Conservation (phyloP, 2,888 invertebrate genomes). For the Polydrusus cervinus region DNA sequence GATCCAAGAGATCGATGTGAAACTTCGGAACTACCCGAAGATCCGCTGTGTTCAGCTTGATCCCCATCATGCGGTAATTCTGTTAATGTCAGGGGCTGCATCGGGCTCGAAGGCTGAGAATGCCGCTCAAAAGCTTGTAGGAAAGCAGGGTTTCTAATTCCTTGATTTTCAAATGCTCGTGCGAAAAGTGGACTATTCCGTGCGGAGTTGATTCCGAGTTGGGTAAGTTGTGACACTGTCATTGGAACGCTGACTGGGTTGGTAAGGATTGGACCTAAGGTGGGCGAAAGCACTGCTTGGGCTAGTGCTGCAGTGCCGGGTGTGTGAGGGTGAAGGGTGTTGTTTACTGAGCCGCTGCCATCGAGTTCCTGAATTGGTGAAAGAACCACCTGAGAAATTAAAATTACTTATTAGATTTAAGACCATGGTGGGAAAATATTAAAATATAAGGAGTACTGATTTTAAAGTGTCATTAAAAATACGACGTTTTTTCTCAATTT, state of each 20-base stretch:
- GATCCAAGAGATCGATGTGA: slow-evolving; percentile 67
- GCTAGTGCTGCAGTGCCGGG: slow-evolving; percentile 86
- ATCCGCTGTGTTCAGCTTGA: slow-evolving; percentile 61
- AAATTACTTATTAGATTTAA: too few relatives aligned
- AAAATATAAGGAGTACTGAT: neutral
- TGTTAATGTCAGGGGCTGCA: slow-evolving; percentile 59
- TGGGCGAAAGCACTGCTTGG: slow-evolving; percentile 83
- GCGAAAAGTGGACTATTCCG: slow-evolving; percentile 72
- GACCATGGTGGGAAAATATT: too few relatives aligned
- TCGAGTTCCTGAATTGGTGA: slow-evolving; percentile 91
- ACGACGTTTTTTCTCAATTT: too few relatives aligned
- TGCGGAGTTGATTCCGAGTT: slow-evolving; percentile 71
- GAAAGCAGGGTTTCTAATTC: slow-evolving; percentile 59
- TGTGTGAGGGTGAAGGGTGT: slow-evolving; percentile 81
- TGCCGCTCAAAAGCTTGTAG: slow-evolving; percentile 62
- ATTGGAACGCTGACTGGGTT: slow-evolving; percentile 75
- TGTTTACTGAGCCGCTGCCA: slow-evolving; percentile 81
- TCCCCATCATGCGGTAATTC: slow-evolving; percentile 60
- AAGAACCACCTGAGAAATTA: slow-evolving; percentile 78
- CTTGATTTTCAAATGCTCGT: slow-evolving; percentile 57
- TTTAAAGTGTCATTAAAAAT: too few relatives aligned
- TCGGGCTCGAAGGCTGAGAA: slow-evolving; percentile 42
- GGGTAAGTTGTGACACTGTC: slow-evolving; percentile 77
- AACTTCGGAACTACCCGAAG: slow-evolving; percentile 67
- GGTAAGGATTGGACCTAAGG: slow-evolving; percentile 71